Evolutionary conservation across 2,113 vertebrate genomes (phyloP), one percentile per base, ranked within the genome.

Genomic region (Dromas ardeola): DNA sequence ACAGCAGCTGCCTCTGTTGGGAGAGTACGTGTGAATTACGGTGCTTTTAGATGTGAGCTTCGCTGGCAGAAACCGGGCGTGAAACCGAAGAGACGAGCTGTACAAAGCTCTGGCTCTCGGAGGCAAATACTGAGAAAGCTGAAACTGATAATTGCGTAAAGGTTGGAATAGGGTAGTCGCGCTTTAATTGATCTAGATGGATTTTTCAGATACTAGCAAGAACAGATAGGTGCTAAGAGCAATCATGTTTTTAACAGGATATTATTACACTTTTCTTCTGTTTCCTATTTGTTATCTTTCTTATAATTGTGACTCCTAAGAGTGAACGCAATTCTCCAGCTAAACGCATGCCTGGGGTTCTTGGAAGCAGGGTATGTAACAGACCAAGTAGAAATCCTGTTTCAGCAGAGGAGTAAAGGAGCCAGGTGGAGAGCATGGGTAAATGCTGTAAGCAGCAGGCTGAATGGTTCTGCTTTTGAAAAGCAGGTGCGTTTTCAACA

Each of bases 1-100:
- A 3, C 98, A 94, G 15, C 98, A 98, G 86, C 97, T 98, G 2
- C 84, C 97, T 0, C 97, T 98, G 62, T 77, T 97, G 3, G 97
- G 96, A 61, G 98, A 98, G 98, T 98, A 74, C 11, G 98, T 97
- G 53, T 1, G 52, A 3, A 4, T 22, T 0, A 5, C 3, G 9
- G 40, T 3, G 10, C 14, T 4, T 8, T 32, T 8, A 8, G 56
- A 0, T 0, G 10, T n/a, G 36, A 27, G 52, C 17, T 32, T 19
- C 0, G 5, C 43, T 6, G 79, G 2, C 16, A 9, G 45, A 17
- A 26, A 21, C 5, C 1, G 5, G 45, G 45, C 9, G 0, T 1
- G n/a, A 7, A 40, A 1, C 9, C 1, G 5, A 6, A 20, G 55
- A 9, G 78, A 5, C 0, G 2, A 66, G 79, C 22, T 42, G 8